These are phyloP conservation scores for Agrochola lychnidis DNA, from an alignment of 2,888 invertebrate species.

Conservation along the genomic window DNA sequence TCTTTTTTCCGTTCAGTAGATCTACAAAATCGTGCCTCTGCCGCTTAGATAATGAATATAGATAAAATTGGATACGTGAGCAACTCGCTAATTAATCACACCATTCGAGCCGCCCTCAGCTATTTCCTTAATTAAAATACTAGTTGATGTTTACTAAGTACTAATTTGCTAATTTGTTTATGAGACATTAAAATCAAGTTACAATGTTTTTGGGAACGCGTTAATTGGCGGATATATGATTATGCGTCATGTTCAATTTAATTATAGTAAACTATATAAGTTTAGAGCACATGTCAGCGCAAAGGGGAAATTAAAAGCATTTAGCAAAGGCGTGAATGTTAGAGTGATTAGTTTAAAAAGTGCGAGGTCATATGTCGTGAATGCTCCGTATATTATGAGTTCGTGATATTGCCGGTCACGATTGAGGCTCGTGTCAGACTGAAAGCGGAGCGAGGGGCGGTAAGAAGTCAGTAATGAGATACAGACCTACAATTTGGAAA, in stretches of 20 bases:
- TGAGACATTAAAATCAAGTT: constrained; percentile 60
- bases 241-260: constrained; percentile 34
- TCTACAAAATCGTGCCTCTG: constrained; percentile 83
- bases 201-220: constrained; percentile 46
- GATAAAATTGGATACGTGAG: constrained; percentile 80
- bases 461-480: constrained; percentile 16
- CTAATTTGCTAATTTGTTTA: constrained; percentile 69
- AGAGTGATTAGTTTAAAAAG: constrained; percentile 55
- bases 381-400: constrained; percentile 34
- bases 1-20: constrained; percentile 71
- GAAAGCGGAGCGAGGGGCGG: background rate
- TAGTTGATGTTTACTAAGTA: constrained; percentile 68
- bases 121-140: constrained; percentile 83
- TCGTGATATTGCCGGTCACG: constrained; percentile 50
- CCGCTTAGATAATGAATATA: constrained; percentile 84
- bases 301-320: constrained; percentile 50
- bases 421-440: constrained; percentile 7
- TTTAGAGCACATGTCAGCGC: constrained; percentile 25
- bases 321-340: constrained; percentile 41
- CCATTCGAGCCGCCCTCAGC: constrained; percentile 63
- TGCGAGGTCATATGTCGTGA: constrained; percentile 56
- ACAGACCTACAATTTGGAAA: background rate
- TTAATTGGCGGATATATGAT: constrained; percentile 27
- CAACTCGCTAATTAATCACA: constrained; percentile 84
- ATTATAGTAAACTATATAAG: constrained; percentile 18